Evolutionary conservation across 1,140 invertebrate species (phyloP).

Genomic region (Drosophila azteca): DNA sequence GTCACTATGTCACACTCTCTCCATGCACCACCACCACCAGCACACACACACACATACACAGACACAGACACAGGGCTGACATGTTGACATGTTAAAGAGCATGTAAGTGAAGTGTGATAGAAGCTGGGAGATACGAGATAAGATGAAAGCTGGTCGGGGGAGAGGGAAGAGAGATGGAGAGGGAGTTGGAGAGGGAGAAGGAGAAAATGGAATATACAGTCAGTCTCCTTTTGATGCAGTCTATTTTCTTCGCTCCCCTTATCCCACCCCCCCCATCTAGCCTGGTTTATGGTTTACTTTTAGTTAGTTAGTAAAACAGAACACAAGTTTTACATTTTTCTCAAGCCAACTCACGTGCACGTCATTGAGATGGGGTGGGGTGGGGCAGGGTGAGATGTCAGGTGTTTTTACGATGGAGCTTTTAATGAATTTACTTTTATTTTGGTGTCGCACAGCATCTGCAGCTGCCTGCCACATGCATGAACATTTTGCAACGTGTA

Average conservation of each 20-base stretch:
- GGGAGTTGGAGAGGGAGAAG: too few species aligned
- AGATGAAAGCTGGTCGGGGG: constrained; percentile 24
- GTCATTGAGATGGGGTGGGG: constrained; percentile 11
- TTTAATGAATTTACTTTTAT: constrained; percentile 82
- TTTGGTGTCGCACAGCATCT: constrained; percentile 65
- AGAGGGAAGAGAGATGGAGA: constrained; percentile 1
- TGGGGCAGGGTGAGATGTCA: constrained; percentile 31
- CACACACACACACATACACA: constrained; percentile 1
- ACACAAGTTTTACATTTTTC: constrained; percentile 48
- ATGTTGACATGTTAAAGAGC: constrained; percentile 80
- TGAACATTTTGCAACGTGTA: constrained; percentile 30
- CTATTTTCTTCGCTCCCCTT: constrained; percentile 12
- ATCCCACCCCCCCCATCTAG: constrained; percentile 3
- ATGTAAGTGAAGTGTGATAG: constrained; percentile 81
- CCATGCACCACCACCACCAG: constrained; percentile 13
- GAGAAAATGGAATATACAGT: too few species aligned
- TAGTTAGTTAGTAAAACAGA: constrained; percentile 74
- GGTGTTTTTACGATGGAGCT: constrained; percentile 78
- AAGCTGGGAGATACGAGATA: constrained; percentile 54
- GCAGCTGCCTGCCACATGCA: constrained; percentile 28
- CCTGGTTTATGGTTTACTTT: constrained; percentile 74
- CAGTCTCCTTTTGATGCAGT: constrained; percentile 20
- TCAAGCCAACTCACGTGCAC: constrained; percentile 16
- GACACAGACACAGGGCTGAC: constrained; percentile 34
- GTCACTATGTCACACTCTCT: constrained; percentile 69